Conservation (phyloP, 2,888 invertebrate species). For the Arrhopalites spinosus region DNA sequence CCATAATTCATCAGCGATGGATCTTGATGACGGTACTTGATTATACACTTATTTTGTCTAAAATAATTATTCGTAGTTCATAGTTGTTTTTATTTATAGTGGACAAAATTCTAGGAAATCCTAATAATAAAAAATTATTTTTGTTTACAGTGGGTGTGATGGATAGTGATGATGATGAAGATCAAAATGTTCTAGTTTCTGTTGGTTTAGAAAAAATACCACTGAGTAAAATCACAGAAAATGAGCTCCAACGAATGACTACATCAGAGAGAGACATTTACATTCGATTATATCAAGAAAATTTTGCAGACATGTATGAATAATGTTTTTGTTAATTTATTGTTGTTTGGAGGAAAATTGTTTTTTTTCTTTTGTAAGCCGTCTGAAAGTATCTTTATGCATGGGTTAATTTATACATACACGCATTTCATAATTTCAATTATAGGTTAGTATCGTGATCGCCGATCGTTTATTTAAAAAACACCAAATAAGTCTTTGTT, state of each 20-base stretch:
- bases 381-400: too few species aligned
- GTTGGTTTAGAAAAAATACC: conserved; percentile 80
- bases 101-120: not conserved
- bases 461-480: too few species aligned
- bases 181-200: conserved; percentile 78
- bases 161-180: conserved; percentile 71
- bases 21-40: conserved; percentile 35
- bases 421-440: too few species aligned
- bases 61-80: not conserved
- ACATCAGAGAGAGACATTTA: conserved; percentile 90
- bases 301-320: conserved; percentile 87
- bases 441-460: too few species aligned
- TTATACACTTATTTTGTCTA: not conserved
- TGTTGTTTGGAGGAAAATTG: too few species aligned
- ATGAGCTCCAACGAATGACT: conserved; percentile 86
- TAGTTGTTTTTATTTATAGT: too few species aligned
- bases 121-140: conserved; percentile 15
- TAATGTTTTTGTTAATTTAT: too few species aligned
- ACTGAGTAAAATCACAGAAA: conserved; percentile 82
- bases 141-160: conserved; percentile 68
- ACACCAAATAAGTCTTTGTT: too few species aligned
- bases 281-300: conserved; percentile 91
- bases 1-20: conserved; percentile 26
- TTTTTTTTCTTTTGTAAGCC: too few species aligned
- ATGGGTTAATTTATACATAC: too few species aligned